Base-by-base conservation (phyloP, 2,797 vertebrate species). In the Hirundo rustica region DNA sequence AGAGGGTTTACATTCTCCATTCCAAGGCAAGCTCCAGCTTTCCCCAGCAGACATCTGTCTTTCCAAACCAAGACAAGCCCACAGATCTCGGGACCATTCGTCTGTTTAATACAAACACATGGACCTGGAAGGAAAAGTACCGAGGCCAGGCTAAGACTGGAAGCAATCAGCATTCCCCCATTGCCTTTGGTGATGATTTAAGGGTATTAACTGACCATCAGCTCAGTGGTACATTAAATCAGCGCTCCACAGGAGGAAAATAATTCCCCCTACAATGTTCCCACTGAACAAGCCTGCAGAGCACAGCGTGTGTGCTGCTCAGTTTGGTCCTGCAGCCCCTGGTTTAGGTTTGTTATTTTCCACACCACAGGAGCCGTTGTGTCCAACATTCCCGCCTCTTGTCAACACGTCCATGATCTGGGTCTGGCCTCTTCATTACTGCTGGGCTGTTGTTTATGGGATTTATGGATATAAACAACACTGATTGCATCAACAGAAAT, bases 381-480 rank as follows among this genome's bases (percentile, higher is more conserved):
- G 25, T 77, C 81, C 89, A 66, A 70, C 76, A 75, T 89, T 96
- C 89, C 95, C 85, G 13, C 27, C 21, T 55, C 54, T 72, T 83
- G 75, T 57, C 79, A 85, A 8, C 25, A 72, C 25, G 3, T 42
- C 50, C 62, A 12, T 83, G 91, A 58, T 77, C 80, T 78, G 22
- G 26, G 25, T 38, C 83, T 90, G 70, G 48, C 48, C 61, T 61
- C 47, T 11, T 51, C 53, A 57, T 83, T 61, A 26, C 32, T 38
- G 26, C 45, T 58, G n/a, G n/a, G 50, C 15, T 4, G 4, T 32
- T 67, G 47, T 79, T 87, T 71, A 8, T 72, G 44, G 64, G 79
- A 93, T 91, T 89, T 85, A 80, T 7, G 15, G 57, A 34, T 51
- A n/a, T 91, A 96, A 97, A 96, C 93, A 94, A 16, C 7, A 10